A percentile compares a stretch with the other conserved stretches of the same genome.
These are phyloP conservation scores for Apis florea DNA, from an alignment of 1,140 invertebrate genomes.

Conservation along the genomic window DNA sequence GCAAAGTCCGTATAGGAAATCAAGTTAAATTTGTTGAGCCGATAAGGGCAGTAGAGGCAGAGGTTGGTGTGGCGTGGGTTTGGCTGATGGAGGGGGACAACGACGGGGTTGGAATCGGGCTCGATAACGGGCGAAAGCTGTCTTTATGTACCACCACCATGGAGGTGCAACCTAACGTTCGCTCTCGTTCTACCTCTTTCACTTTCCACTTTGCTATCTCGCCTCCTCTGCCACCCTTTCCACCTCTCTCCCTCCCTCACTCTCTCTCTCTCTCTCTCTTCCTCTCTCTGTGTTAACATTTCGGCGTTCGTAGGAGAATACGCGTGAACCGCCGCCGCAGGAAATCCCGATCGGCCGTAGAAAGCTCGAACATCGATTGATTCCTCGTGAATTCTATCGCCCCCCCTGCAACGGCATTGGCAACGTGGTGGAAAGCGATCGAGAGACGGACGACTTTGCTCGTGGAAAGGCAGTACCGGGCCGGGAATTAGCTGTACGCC, in stretches of 20 bases:
- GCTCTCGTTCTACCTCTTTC: background rate
- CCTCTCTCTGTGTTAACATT: conserved; percentile 26
- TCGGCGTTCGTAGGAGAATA: conserved; percentile 28
- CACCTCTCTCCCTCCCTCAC: background rate
- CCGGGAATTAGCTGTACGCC: conserved; percentile 39
- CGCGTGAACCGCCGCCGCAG: conserved; percentile 45
- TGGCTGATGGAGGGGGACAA: conserved; percentile 33
- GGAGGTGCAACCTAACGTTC: conserved; percentile 6
- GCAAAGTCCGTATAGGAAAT: conserved; percentile 74
- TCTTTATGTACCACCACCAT: conserved; percentile 52
- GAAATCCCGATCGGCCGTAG: conserved; percentile 41
- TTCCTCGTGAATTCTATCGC: conserved; percentile 45
- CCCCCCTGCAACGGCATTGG: background rate
- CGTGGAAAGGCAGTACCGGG: conserved; percentile 28
- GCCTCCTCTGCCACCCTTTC: background rate
- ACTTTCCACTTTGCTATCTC: no score
- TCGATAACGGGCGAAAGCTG: conserved; percentile 66
- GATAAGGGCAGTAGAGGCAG: conserved; percentile 66
- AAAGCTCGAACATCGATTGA: conserved; percentile 55
- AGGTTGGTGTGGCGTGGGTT: conserved; percentile 4
- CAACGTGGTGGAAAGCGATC: conserved; percentile 36
- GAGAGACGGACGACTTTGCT: conserved; percentile 44
- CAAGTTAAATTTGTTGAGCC: conserved; percentile 76
- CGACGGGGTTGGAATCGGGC: conserved; percentile 46
- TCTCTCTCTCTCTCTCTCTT: background rate